phyloP scores from a whole-genome alignment of 2,888 invertebrate species.

The Phanerotoma sp. region DNA sequence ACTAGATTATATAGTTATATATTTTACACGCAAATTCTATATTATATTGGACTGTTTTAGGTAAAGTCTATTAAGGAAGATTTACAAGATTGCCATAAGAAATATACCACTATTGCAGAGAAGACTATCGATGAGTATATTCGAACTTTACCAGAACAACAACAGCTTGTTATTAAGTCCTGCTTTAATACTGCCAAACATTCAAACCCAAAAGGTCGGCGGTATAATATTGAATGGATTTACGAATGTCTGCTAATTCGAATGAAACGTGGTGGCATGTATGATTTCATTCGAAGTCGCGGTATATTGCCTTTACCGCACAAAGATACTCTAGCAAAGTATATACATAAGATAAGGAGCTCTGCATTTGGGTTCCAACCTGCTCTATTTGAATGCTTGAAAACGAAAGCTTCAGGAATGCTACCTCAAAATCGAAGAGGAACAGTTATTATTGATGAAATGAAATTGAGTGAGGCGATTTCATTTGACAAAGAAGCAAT shows the following conservation, averaged over 20 bases:
- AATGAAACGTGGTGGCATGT: not conserved
- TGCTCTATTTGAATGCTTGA: not conserved
- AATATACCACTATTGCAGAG: too few species aligned
- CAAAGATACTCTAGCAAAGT: not conserved
- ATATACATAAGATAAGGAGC: not conserved
- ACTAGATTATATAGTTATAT: too few species aligned
- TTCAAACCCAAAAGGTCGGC: not conserved
- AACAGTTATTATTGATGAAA: not conserved
- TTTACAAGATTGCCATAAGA: too few species aligned
- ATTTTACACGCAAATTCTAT: too few species aligned
- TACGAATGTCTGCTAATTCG: not conserved
- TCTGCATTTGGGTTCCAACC: not conserved
- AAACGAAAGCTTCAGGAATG: not conserved
- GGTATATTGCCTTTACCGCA: not conserved
- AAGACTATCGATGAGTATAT: too few species aligned
- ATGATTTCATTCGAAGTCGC: not conserved
- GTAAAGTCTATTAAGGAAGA: too few species aligned
- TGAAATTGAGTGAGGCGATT: not conserved
- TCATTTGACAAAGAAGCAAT: not conserved
- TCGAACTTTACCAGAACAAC: not conserved
- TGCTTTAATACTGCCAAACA: not conserved
- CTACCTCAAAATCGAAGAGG: not conserved
- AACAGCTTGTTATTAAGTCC: not conserved
- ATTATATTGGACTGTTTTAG: too few species aligned
- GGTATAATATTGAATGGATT: not conserved